phyloP scores from a whole-genome alignment of 2,797 vertebrate species.

The Petrocephalus schoutedeni region DNA sequence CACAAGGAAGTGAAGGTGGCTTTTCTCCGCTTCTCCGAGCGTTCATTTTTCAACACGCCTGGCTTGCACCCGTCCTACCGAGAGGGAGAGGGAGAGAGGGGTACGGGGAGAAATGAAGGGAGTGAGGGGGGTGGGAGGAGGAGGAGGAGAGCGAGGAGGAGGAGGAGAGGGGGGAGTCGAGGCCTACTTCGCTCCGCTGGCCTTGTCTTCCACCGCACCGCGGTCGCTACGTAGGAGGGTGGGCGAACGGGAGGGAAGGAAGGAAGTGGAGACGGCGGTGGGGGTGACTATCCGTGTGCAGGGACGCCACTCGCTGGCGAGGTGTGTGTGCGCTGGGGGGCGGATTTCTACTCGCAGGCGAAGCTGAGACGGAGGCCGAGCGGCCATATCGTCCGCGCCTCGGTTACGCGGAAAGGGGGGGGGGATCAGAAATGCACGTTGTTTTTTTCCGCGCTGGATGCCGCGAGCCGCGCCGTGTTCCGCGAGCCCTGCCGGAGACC shows the following conservation, averaged over 20 bases:
- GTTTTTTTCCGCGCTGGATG: slow-evolving; percentile 38
- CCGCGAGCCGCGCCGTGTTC: slow-evolving; percentile 6
- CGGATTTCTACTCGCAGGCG: slow-evolving; percentile 31
- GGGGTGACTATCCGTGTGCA: slow-evolving; percentile 38
- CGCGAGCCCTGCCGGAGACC: neutral
- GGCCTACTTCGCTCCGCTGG: slow-evolving; percentile 64
- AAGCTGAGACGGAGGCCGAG: slow-evolving; percentile 38
- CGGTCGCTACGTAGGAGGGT: slow-evolving; percentile 58
- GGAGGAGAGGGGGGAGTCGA: slow-evolving; percentile 38
- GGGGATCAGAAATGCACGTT: neutral
- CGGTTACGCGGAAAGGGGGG: neutral
- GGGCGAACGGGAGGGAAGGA: slow-evolving; percentile 51
- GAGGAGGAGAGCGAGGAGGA: slow-evolving; percentile 13
- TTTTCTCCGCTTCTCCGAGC: slow-evolving; percentile 34
- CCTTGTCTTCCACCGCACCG: slow-evolving; percentile 61
- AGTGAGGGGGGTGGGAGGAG: slow-evolving; percentile 43
- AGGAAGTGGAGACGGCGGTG: slow-evolving; percentile 47
- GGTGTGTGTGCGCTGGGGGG: neutral
- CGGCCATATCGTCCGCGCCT: slow-evolving; percentile 40
- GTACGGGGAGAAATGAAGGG: slow-evolving; percentile 53
- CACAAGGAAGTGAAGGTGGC: slow-evolving; percentile 29
- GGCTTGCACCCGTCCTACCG: slow-evolving; percentile 63
- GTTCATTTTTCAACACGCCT: slow-evolving; percentile 49
- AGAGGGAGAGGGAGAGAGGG: slow-evolving; percentile 62
- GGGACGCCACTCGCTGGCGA: slow-evolving; percentile 42